These are phyloP conservation scores for Neopipo cinnamomea DNA, from an alignment of 2,113 vertebrate genomes.

Conservation along the genomic window DNA sequence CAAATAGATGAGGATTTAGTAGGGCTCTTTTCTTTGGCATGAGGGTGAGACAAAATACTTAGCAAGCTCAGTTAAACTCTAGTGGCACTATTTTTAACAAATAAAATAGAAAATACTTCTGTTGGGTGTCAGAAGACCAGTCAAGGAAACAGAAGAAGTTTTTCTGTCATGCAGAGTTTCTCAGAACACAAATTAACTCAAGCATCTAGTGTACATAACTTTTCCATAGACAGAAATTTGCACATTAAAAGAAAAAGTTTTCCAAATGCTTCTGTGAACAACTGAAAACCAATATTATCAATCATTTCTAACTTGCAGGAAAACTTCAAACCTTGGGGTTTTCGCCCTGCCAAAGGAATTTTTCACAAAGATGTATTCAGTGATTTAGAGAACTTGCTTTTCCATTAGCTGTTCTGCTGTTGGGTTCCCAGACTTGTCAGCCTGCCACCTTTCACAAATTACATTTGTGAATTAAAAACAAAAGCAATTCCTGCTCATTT, in stretches of 20 bases:
- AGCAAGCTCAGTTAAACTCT: background rate
- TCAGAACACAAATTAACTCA: background rate
- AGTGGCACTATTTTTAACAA: background rate
- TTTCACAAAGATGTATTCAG: background rate
- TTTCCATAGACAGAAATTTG: background rate
- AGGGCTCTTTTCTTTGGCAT: background rate
- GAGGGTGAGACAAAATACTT: background rate
- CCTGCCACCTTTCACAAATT: slow-evolving; percentile 27
- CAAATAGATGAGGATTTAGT: background rate
- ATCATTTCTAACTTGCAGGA: background rate
- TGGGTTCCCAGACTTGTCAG: slow-evolving; percentile 14
- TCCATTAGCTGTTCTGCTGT: background rate
- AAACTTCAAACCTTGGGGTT: background rate
- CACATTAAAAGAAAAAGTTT: slow-evolving; percentile 10
- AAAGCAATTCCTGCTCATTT: slow-evolving; percentile 26
- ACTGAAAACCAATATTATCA: background rate
- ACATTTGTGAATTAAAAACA: slow-evolving; percentile 41
- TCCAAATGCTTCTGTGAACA: background rate
- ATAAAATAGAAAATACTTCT: background rate
- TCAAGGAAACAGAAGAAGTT: background rate
- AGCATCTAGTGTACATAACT: background rate
- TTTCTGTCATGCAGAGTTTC: background rate
- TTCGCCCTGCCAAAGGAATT: slow-evolving; percentile 1
- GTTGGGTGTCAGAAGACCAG: background rate
- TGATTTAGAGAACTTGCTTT: slow-evolving; percentile 4